Percentiles rank a stretch among this genome's conserved stretches.
These are phyloP conservation scores for Latrodectus elegans DNA, from an alignment of 2,888 invertebrate species.

Conservation along the genomic window DNA sequence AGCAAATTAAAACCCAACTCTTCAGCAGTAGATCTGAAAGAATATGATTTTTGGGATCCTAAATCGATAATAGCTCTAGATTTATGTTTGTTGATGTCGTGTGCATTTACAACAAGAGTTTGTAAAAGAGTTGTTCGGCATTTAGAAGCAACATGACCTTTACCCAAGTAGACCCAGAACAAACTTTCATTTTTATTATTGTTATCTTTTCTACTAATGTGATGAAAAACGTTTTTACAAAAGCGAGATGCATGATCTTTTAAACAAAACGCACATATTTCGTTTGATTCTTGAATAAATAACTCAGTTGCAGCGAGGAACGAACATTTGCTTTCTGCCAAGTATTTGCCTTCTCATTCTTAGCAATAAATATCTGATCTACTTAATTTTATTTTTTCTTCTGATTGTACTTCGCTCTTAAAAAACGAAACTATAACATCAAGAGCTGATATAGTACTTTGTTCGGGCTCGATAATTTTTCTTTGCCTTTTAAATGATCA, in stretches of 20 bases:
- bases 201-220: not conserved
- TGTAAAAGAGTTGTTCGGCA: no score
- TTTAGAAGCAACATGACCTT: no score
- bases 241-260: not conserved
- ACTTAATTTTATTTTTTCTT: slow-evolving; percentile 10
- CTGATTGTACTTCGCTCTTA: not conserved
- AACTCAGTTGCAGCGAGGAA: not conserved
- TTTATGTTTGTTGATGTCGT: no score
- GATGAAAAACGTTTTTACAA: not conserved
- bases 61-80: no score
- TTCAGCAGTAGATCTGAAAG: no score
- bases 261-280: not conserved
- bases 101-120: no score
- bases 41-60: no score
- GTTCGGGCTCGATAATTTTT: not conserved
- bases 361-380: not conserved
- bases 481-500: slow-evolving; percentile 8
- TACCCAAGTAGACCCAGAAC: no score
- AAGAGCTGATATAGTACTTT: not conserved
- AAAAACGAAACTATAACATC: not conserved
- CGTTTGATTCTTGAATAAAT: no score
- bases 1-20: no score
- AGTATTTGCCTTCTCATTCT: not conserved
- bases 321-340: not conserved
- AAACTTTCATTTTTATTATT: slow-evolving; percentile 8